Evolutionary conservation across 1,140 invertebrate species (phyloP), one percentile per base, ranked within the genome.

Genomic region (Drosophila fuyamai): DNA sequence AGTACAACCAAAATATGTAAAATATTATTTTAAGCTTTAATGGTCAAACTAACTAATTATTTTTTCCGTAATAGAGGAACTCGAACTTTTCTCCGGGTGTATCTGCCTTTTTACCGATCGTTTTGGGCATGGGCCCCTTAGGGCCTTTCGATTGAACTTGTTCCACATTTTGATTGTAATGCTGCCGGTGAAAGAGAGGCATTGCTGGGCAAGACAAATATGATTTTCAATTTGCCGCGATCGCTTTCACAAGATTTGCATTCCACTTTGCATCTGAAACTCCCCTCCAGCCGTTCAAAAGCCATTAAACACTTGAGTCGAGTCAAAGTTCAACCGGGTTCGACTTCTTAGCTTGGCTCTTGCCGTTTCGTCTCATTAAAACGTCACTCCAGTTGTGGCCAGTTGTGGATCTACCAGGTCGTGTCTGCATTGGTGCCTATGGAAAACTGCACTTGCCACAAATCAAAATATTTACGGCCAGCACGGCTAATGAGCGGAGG

Each of bases 121-220:
- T 72, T 66, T 60, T 65, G 70, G 53, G 51, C 35, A 53, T 67
- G 58, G 32, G 60, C 32, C 65, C 85, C 62, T 75, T 44, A 79
- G 83, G 88, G 77, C 77, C 71, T 88, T 86, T 77, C 73, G 83
- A 85, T 89, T 88, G 81, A 91, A 91, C 89, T 91, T 91, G 89
- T 91, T 91, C 81, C 80, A 91, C 89, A 89, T 84, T 91, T 89
- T 88, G 88, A 88, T 91, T 91, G 83, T 82, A 65, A 79, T 81
- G 84, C 76, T 78, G 78, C 63, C 56, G 65, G 60, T 58, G 68
- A 70, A 46, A 62, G 53, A 70, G 50, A 41, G 47, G 46, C 48
- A 41, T 47, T 53, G 78, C 60, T 44, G 50, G 68, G 53, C 79
- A 82, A 88, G 75, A 66, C 82, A 86, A 86, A 86, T 85, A 85